These are phyloP conservation scores for Ophion ventricosus DNA, from an alignment of 2,888 invertebrate genomes.

Conservation along the genomic window DNA sequence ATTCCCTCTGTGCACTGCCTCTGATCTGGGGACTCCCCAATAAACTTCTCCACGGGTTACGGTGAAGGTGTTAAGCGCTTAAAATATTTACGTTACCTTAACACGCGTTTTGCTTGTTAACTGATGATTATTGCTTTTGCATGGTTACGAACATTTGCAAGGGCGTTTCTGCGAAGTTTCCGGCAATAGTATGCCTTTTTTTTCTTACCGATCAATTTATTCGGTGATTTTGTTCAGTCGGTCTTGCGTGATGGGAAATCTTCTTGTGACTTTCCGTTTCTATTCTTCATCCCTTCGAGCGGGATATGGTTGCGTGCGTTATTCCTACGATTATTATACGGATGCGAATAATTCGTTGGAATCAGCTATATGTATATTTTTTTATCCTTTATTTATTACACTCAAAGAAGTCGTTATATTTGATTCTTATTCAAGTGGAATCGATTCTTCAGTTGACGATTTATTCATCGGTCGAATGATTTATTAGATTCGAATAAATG, in stretches of 20 bases:
- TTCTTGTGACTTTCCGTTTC: neutral
- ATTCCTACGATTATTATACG: no score
- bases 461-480: neutral
- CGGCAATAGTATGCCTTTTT: neutral
- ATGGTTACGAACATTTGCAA: no score
- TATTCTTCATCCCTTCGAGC: neutral
- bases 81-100: conserved; percentile 1
- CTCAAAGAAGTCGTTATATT: neutral
- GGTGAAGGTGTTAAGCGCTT: conserved; percentile 2
- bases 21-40: no score
- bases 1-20: no score
- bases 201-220: neutral
- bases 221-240: neutral
- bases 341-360: no score
- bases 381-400: neutral
- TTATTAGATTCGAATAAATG: neutral
- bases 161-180: neutral
- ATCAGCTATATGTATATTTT: neutral
- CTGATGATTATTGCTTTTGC: neutral
- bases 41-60: no score
- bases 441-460: neutral
- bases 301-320: neutral
- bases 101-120: neutral
- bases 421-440: neutral
- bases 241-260: neutral